These are phyloP conservation scores for Chloropsis cyanopogon DNA, from an alignment of 2,113 vertebrate genomes.

Conservation along the genomic window DNA sequence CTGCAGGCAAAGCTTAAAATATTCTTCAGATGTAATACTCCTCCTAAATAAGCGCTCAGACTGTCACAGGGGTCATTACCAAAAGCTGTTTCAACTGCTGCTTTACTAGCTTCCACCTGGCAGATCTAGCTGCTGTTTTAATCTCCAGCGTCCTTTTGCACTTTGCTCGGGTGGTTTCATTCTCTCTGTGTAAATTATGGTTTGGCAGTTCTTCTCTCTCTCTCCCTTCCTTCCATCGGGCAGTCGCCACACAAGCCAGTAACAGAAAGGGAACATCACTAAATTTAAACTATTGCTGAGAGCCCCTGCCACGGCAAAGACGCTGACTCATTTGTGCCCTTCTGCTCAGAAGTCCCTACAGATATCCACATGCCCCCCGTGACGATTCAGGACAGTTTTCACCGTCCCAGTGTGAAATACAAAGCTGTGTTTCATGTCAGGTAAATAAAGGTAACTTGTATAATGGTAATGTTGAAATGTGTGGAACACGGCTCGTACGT, in stretches of 20 bases:
- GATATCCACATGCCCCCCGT: neutral
- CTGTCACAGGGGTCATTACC: neutral
- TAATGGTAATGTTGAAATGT: too few species aligned
- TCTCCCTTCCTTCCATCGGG: neutral
- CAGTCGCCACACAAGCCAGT: neutral
- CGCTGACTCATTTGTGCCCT: neutral
- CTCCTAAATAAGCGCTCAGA: neutral
- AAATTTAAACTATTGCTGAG: neutral
- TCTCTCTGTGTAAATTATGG: neutral
- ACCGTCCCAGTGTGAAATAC: too few species aligned
- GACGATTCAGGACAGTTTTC: neutral
- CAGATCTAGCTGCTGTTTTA: neutral
- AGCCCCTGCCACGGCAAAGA: neutral
- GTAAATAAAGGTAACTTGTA: too few species aligned
- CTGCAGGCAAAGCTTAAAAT: neutral
- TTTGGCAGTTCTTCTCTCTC: neutral
- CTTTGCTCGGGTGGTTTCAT: neutral
- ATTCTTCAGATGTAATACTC: neutral
- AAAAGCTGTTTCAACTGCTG: neutral
- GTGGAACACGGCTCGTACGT: too few species aligned
- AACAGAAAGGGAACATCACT: neutral
- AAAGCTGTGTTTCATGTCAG: too few species aligned
- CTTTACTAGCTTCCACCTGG: neutral
- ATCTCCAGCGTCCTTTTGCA: neutral
- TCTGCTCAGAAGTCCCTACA: neutral